These are phyloP conservation scores for Tachina fera DNA, from an alignment of 2,888 invertebrate genomes.

Conservation along the genomic window DNA sequence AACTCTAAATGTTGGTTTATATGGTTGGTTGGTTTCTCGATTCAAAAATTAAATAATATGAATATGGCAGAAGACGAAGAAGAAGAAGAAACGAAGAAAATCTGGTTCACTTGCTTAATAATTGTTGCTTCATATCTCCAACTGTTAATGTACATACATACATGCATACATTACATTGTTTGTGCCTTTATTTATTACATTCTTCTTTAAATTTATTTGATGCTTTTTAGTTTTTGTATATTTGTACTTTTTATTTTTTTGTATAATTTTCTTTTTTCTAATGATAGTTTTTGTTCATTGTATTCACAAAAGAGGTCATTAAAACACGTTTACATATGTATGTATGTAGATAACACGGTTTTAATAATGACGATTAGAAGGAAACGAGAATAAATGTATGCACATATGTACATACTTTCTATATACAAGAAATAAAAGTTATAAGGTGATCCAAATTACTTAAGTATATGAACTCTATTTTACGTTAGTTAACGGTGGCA, in stretches of 20 bases:
- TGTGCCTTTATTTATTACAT: conserved; percentile 35
- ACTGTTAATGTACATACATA: conserved; percentile 14
- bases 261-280: conserved; percentile 19
- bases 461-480: not conserved
- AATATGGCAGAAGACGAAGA: not conserved
- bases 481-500: too few relatives aligned
- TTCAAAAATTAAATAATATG: conserved; percentile 17
- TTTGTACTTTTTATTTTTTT: conserved; percentile 22
- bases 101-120: conserved; percentile 60
- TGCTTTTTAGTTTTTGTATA: conserved; percentile 26
- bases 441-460: not conserved
- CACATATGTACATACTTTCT: not conserved
- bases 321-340: conserved; percentile 53
- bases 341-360: conserved; percentile 15
- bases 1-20: conserved; percentile 42
- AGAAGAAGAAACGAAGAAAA: conserved; percentile 11
- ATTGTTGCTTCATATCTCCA: conserved; percentile 46
- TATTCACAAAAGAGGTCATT: conserved; percentile 60
- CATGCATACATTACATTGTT: not conserved
- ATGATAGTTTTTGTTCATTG: conserved; percentile 1
- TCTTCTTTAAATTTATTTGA: conserved; percentile 47
- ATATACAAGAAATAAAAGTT: not conserved
- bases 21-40: conserved; percentile 33
- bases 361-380: conserved; percentile 40
- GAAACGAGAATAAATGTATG: not conserved